A percentile compares a stretch with the other conserved stretches of the same genome.
Conservation (phyloP, 1,140 invertebrate species). For the Apocrypta bakeri region DNA sequence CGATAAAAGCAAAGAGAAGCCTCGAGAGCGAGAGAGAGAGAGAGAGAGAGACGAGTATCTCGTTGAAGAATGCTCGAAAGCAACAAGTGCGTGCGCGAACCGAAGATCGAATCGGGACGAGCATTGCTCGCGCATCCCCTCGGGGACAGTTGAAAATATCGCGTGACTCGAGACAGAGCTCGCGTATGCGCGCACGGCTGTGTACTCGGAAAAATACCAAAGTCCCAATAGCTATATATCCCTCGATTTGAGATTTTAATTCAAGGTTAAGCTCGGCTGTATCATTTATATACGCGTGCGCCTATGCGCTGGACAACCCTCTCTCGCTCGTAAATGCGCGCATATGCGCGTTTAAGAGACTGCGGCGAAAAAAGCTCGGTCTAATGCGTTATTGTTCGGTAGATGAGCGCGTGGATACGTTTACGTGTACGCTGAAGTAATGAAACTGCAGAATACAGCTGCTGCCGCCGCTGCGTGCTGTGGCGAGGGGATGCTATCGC, state of each 20-base stretch:
- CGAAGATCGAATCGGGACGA: constrained; percentile 2
- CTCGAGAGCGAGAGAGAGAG: neutral
- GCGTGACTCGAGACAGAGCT: constrained; percentile 33
- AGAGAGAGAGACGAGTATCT: no score
- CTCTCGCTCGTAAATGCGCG: neutral
- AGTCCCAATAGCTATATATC: neutral
- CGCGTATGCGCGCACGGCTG: neutral
- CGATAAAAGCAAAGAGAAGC: neutral
- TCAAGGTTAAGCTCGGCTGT: constrained; percentile 46
- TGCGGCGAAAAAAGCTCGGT: neutral
- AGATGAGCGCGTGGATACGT: neutral
- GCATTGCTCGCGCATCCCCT: constrained; percentile 30
- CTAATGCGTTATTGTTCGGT: neutral
- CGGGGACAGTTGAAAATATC: constrained; percentile 49
- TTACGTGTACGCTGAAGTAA: no score
- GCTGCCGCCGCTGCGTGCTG: no score
- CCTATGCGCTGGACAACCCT: neutral
- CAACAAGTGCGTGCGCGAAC: neutral
- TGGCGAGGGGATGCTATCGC: neutral
- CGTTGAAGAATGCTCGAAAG: neutral
- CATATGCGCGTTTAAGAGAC: no score
- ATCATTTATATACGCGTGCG: constrained; percentile 43
- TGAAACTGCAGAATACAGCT: no score
- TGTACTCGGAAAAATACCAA: constrained; percentile 16
- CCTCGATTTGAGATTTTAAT: constrained; percentile 50